A percentile compares a stretch with the other conserved stretches of the same genome.
Evolutionary conservation across 2,888 invertebrate genomes (phyloP).

Genomic region (Tinea trinotella): DNA sequence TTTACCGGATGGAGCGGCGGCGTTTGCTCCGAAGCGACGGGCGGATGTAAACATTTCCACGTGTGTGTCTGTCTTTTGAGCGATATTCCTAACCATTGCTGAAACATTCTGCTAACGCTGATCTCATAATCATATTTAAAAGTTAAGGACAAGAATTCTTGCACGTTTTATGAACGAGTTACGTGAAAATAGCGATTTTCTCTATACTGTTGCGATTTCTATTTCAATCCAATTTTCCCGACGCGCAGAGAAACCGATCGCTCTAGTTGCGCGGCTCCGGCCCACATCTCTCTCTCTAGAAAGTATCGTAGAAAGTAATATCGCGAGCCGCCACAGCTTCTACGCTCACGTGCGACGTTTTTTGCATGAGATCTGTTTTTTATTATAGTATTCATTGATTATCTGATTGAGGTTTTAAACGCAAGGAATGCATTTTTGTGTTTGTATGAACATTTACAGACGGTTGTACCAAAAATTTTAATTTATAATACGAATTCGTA

Average conservation of each 20-base stretch:
- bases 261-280: constrained; percentile 60
- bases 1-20: constrained; percentile 8
- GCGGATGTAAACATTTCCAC: constrained; percentile 63
- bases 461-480: too few relatives aligned
- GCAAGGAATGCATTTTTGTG: constrained; percentile 9
- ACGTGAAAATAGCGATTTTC: constrained; percentile 65
- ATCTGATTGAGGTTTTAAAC: constrained; percentile 9
- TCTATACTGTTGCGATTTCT: constrained; percentile 57
- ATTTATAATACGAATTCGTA: too few relatives aligned
- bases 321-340: constrained; percentile 53
- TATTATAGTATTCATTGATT: constrained; percentile 9
- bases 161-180: constrained; percentile 32
- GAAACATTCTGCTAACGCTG: neutral
- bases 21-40: constrained; percentile 24
- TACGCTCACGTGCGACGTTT: constrained; percentile 36
- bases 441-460: too few relatives aligned
- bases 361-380: constrained; percentile 19
- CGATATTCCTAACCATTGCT: constrained; percentile 18
- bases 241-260: constrained; percentile 68
- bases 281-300: constrained; percentile 69
- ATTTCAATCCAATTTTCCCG: constrained; percentile 71
- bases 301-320: constrained; percentile 72
- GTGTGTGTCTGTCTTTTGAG: constrained; percentile 29
- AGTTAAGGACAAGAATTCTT: constrained; percentile 8
- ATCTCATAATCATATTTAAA: neutral